These are phyloP conservation scores for Oscheius sp. DNA, from an alignment of 2,888 invertebrate species.

Conservation along the genomic window DNA sequence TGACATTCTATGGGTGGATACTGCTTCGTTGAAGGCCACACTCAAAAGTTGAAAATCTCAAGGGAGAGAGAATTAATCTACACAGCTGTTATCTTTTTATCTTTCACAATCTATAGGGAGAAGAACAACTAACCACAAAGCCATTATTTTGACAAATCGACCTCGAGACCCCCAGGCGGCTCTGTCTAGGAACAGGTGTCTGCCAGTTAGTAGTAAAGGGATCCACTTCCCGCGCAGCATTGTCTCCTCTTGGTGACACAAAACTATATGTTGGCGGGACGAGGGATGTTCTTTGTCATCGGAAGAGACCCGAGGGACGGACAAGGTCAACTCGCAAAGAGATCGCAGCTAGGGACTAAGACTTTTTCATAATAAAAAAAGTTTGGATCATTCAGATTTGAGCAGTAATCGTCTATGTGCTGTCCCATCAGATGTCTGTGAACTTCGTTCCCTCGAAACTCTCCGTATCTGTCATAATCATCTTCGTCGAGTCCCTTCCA, in stretches of 20 bases:
- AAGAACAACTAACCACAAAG: conserved; percentile 3
- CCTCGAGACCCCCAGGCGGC: neutral
- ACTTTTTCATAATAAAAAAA: no score
- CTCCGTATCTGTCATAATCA: conserved; percentile 17
- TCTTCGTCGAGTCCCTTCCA: conserved; percentile 25
- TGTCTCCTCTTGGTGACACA: conserved; percentile 20
- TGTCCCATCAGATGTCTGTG: conserved; percentile 41
- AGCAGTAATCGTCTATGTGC: conserved; percentile 45
- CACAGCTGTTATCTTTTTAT: neutral
- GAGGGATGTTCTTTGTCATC: conserved; percentile 26
- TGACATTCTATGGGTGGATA: neutral
- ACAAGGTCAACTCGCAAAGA: conserved; percentile 5
- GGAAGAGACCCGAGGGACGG: conserved; percentile 5
- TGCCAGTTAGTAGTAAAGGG: neutral
- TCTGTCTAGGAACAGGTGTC: conserved; percentile 15
- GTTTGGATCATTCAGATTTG: conserved; percentile 40
- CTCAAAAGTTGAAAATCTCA: no score
- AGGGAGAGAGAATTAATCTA: no score
- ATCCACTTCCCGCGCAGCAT: neutral
- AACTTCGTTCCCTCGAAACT: conserved; percentile 30
- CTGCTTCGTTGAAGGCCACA: neutral
- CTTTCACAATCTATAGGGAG: neutral
- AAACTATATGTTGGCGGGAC: conserved; percentile 18
- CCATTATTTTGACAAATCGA: conserved; percentile 23
- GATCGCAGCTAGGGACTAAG: neutral